Conservation (phyloP, 2,888 invertebrate genomes). For the Phymatocera aterrima region DNA sequence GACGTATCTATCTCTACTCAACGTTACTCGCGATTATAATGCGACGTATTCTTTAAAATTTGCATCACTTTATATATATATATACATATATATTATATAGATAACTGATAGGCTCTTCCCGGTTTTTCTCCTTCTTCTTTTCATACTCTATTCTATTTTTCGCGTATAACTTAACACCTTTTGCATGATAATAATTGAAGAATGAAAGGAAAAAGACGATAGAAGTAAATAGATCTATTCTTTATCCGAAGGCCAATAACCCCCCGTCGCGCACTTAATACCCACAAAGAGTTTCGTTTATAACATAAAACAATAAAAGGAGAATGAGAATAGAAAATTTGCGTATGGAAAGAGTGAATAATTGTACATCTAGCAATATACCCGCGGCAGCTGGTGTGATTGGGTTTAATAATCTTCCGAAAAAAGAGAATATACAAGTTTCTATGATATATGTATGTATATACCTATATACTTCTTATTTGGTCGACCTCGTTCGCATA, state of each 20-base stretch:
- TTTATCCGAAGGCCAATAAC: background rate
- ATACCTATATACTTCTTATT: too few relatives aligned
- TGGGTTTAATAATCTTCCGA: background rate
- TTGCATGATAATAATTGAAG: too few relatives aligned
- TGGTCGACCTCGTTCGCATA: background rate
- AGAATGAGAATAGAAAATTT: background rate
- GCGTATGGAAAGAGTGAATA: background rate
- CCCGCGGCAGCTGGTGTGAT: background rate
- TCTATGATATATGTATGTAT: too few relatives aligned
- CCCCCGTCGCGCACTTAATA: too few relatives aligned
- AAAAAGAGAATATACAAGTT: background rate
- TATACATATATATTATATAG: too few relatives aligned
- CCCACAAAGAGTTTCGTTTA: background rate
- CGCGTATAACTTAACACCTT: too few relatives aligned
- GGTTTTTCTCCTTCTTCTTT: too few relatives aligned
- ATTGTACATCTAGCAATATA: background rate
- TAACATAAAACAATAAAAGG: background rate
- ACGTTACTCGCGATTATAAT: background rate
- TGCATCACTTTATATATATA: too few relatives aligned
- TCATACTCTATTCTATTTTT: too few relatives aligned
- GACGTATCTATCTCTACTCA: too few relatives aligned
- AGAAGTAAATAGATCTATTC: background rate
- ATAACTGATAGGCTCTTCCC: too few relatives aligned
- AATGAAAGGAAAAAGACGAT: too few relatives aligned
- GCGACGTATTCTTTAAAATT: background rate